Percentiles rank a stretch among this genome's conserved stretches.
Evolutionary conservation across 2,888 invertebrate species (phyloP).

Genomic region (Diadegma fenestrale): DNA sequence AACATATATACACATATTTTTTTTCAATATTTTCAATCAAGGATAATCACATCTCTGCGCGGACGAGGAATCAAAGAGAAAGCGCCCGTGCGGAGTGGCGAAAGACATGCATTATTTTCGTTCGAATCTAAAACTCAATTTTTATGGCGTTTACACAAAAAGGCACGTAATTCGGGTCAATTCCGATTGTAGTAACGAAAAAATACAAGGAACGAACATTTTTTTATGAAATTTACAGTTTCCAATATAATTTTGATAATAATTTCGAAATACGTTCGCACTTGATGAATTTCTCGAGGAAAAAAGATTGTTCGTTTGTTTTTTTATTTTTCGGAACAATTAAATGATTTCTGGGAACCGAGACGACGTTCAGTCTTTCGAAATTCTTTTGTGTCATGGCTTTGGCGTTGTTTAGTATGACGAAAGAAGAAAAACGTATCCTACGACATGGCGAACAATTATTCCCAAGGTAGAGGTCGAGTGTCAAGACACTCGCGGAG

Average conservation of each 20-base stretch:
- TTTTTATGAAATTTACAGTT: not conserved
- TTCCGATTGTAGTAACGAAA: not conserved
- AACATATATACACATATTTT: constrained; percentile 6
- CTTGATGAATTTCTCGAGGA: too few species aligned
- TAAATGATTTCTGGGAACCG: not conserved
- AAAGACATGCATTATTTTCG: constrained; percentile 34
- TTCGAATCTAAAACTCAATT: constrained; percentile 26
- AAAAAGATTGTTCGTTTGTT: too few species aligned
- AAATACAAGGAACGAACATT: not conserved
- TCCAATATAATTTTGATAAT: not conserved
- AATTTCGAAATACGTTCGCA: too few species aligned
- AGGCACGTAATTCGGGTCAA: not conserved
- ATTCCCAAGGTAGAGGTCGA: constrained; percentile 70
- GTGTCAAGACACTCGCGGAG: constrained; percentile 69
- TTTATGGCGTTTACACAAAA: not conserved
- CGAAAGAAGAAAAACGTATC: constrained; percentile 39
- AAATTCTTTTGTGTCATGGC: not conserved
- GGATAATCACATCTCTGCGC: constrained; percentile 55
- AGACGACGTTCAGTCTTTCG: not conserved
- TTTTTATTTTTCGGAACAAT: not conserved
- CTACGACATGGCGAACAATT: constrained; percentile 26
- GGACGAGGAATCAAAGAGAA: constrained; percentile 57
- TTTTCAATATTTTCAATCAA: constrained; percentile 24
- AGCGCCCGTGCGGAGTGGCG: constrained; percentile 29
- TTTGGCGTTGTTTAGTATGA: not conserved